phyloP scores from a whole-genome alignment of 2,888 invertebrate genomes.

The Pandemis corylana region DNA sequence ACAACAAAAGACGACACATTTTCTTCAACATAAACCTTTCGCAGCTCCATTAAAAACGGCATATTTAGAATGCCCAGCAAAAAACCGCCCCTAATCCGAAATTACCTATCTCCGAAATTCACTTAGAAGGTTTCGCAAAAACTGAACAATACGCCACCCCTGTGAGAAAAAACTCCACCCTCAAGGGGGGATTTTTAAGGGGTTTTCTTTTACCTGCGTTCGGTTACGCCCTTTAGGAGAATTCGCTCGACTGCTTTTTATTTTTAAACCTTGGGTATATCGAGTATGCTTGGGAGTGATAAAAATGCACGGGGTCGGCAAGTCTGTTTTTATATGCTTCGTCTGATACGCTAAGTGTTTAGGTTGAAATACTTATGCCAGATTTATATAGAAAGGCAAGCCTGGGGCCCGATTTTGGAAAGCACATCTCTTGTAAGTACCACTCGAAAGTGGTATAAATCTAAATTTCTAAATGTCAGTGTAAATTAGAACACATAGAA shows the following conservation, averaged over 20 bases:
- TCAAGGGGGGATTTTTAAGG: conserved; percentile 74
- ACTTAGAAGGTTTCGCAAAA: conserved; percentile 72
- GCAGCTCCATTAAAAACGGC: conserved; percentile 35
- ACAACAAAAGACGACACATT: background rate
- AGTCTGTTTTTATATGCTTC: no score
- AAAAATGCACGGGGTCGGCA: background rate
- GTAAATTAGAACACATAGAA: no score
- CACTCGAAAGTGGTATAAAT: no score
- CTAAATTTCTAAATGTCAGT: no score
- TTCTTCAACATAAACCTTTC: background rate
- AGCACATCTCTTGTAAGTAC: no score
- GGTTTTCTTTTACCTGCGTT: conserved; percentile 76
- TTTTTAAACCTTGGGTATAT: conserved; percentile 32
- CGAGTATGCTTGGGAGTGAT: background rate
- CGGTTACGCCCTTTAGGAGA: conserved; percentile 27
- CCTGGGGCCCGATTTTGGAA: no score
- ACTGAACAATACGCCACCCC: conserved; percentile 51
- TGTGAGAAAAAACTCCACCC: conserved; percentile 49
- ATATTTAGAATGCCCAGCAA: conserved; percentile 18
- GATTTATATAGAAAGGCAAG: no score
- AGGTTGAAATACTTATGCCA: no score
- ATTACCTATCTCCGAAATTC: conserved; percentile 74
- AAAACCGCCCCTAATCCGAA: conserved; percentile 47
- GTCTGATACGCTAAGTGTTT: no score
- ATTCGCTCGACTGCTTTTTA: conserved; percentile 35